phyloP scores from a whole-genome alignment of 2,888 invertebrate species.

The Leucania comma region DNA sequence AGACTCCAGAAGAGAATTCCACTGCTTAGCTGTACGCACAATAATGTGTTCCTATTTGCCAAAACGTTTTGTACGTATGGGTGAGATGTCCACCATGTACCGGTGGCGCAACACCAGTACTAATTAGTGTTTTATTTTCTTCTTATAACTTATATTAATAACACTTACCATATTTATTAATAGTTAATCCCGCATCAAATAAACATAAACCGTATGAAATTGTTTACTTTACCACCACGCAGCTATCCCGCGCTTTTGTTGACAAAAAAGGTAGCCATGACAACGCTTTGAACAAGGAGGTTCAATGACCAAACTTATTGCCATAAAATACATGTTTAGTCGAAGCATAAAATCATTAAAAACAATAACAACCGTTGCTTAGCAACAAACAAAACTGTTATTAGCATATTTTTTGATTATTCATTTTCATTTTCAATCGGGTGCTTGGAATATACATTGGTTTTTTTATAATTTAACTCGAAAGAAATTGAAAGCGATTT shows the following conservation, averaged over 20 bases:
- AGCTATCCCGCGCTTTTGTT: conserved; percentile 64
- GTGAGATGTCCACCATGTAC: too few relatives aligned
- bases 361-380: conserved; percentile 61
- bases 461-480: conserved; percentile 32
- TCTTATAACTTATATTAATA: neutral
- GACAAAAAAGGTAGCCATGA: conserved; percentile 69
- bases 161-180: conserved; percentile 49
- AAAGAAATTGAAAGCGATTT: conserved; percentile 37
- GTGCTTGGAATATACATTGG: conserved; percentile 40
- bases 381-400: conserved; percentile 66
- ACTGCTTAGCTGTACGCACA: too few relatives aligned
- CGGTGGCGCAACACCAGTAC: too few relatives aligned
- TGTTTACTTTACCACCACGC: conserved; percentile 25
- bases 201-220: neutral
- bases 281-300: conserved; percentile 47
- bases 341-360: conserved; percentile 29
- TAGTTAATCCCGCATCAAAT: neutral
- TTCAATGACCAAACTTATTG: neutral
- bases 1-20: too few relatives aligned
- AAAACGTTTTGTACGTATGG: too few relatives aligned
- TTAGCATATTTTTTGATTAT: conserved; percentile 50
- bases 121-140: too few relatives aligned
- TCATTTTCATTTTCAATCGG: conserved; percentile 47
- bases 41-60: too few relatives aligned
- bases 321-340: too few relatives aligned